Evolutionary conservation across 2,797 vertebrate genomes (phyloP), one percentile per base, ranked within the genome.

Genomic region (Falco concolor): DNA sequence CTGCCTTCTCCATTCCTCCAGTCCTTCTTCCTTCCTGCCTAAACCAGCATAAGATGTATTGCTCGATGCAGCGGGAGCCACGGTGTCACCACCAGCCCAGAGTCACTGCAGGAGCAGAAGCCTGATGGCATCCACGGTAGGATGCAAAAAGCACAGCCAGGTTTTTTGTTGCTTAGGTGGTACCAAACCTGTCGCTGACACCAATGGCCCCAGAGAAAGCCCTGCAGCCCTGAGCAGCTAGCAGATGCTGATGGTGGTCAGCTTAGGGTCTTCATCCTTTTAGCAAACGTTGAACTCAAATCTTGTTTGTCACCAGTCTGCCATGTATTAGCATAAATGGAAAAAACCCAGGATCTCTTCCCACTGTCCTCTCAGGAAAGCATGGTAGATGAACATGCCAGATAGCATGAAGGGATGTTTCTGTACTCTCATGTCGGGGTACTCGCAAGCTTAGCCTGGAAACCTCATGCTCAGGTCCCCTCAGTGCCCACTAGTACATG

Each of bases 401-500:
- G 23, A 28, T 45, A 47, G 8, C 5, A 32, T 6, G 42, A 88
- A 40, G 16, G 27, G 19, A 19, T 45, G 3, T 34, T 9, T 75
- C 44, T 60, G 3, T 32, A 19, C 10, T 57, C 34, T 44, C 27
- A 13, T 13, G 20, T 22, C 14, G 7, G 9, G 27, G 9, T 59
- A 34, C 34, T 57, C 32, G 20, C 21, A 49, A 27, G 45, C 15
- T 50, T 12, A 38, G 10, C 23, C 17, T 60, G 32, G 25, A 45
- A 86, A 70, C 4, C 23, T 54, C 1, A 1, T 54, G 54, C 30
- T 74, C 54, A 24, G 18, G 12, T 79, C 27, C 57, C 44, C 0
- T 0, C 21, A 56, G 42, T 4, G 2, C 27, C 44, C 15, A 50
- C 15, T 47, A n/a, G 21, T 61, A 30, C 8, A 17, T 5, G 12